Evolutionary conservation across 2,113 vertebrate genomes (phyloP).

Genomic region (Lycocorax pyrrhopterus): DNA sequence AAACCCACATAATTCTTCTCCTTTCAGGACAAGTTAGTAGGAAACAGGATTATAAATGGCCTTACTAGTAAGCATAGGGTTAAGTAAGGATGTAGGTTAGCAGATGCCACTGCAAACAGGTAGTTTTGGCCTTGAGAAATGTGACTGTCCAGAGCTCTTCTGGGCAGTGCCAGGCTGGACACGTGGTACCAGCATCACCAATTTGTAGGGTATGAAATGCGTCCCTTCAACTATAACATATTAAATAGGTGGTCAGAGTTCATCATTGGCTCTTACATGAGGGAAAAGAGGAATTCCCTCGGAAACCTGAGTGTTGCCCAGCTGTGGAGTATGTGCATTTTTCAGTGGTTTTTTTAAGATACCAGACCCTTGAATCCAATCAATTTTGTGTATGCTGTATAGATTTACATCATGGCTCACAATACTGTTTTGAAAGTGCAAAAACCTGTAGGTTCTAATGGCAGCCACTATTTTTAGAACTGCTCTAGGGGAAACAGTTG

Average conservation of each 20-base stretch:
- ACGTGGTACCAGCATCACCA: not conserved
- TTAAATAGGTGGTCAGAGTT: not conserved
- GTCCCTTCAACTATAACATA: not conserved
- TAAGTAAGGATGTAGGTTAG: not conserved
- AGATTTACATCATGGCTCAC: not conserved
- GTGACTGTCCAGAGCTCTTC: not conserved
- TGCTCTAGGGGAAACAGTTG: rapidly evolving
- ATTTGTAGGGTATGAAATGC: not conserved
- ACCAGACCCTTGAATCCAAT: not conserved
- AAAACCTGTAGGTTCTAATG: not conserved
- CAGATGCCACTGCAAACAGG: not conserved
- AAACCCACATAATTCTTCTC: not conserved
- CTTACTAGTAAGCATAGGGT: not conserved
- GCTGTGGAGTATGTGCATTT: not conserved
- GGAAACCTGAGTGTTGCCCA: not conserved
- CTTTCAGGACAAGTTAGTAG: not conserved
- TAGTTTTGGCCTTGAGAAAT: not conserved
- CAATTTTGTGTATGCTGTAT: rapidly evolving
- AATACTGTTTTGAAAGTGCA: not conserved
- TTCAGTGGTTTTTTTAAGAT: not conserved
- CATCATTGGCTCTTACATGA: rapidly evolving
- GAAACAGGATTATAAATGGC: not conserved
- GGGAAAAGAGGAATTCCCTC: not conserved
- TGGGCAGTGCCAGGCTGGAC: not conserved
- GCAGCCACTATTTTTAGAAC: not conserved